Conservation (phyloP, 92 coral and sea anemone genomes). For the Diadumene lineata region DNA sequence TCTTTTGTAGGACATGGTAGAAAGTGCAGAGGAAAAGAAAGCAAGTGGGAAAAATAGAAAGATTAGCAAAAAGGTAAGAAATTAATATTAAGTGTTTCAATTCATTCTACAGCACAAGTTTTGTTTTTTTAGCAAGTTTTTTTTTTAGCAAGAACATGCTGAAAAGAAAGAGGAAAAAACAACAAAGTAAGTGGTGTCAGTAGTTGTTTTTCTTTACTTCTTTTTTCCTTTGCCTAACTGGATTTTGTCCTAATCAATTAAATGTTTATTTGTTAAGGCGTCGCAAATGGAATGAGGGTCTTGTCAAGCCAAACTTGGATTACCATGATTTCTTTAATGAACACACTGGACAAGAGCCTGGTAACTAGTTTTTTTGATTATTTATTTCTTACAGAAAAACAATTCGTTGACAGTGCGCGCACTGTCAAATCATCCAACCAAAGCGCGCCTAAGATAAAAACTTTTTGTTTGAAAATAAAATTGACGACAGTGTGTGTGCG, state of each 20-base stretch:
- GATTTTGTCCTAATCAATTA: too few species aligned
- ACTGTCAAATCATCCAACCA: neutral
- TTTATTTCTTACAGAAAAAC: neutral
- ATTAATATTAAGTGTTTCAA: neutral
- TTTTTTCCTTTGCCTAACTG: neutral
- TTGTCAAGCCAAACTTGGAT: conserved; percentile 88
- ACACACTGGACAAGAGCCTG: conserved; percentile 83
- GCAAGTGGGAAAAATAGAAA: conserved; percentile 73
- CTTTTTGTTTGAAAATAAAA: too few species aligned
- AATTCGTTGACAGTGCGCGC: too few species aligned
- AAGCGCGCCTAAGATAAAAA: too few species aligned
- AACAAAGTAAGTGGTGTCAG: conserved; percentile 55
- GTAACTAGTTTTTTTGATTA: conserved; percentile 23
- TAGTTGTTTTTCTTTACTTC: neutral
- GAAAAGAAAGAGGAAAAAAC: conserved; percentile 69
- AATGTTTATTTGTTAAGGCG: conserved; percentile 51
- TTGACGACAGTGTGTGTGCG: too few species aligned
- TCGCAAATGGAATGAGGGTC: conserved; percentile 82
- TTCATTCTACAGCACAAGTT: neutral
- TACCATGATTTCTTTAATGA: conserved; percentile 90
- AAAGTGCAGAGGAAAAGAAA: conserved; percentile 95
- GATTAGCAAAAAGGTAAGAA: conserved; percentile 52
- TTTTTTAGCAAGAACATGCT: conserved; percentile 44
- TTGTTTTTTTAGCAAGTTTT: too few species aligned
- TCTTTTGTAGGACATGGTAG: conserved; percentile 99